Conservation (phyloP, 2,888 invertebrate genomes). For the Herminia tarsipennalis region DNA sequence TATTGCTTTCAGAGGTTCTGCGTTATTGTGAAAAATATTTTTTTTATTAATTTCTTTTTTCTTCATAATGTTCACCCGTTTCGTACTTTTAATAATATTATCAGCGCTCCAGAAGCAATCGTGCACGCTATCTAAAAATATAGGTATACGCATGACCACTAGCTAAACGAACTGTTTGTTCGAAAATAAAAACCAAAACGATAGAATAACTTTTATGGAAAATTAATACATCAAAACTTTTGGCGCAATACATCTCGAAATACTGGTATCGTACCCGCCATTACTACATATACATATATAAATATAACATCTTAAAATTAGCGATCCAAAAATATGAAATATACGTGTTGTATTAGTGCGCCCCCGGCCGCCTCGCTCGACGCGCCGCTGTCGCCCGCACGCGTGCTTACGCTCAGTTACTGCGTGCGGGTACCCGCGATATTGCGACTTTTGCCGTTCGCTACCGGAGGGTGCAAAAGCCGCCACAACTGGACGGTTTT, state of each 20-base stretch:
- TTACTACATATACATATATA: constrained; percentile 85
- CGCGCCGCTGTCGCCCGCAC: constrained; percentile 36
- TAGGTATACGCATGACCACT: constrained; percentile 79
- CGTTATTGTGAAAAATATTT: constrained; percentile 76
- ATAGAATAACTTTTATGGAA: constrained; percentile 78
- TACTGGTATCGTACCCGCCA: constrained; percentile 82
- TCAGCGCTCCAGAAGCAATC: constrained; percentile 76
- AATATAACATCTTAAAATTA: constrained; percentile 86
- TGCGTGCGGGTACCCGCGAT: constrained; percentile 24
- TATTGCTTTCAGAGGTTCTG: constrained; percentile 80
- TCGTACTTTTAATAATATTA: constrained; percentile 50
- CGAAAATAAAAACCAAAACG: constrained; percentile 57
- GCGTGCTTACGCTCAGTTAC: too few species aligned
- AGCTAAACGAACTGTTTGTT: constrained; percentile 81
- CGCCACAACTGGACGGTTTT: constrained; percentile 84
- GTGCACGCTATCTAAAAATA: constrained; percentile 83
- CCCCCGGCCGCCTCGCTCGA: constrained; percentile 72
- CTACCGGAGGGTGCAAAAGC: constrained; percentile 79
- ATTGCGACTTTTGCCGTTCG: constrained; percentile 68
- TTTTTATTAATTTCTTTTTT: constrained; percentile 48
- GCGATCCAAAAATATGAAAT: constrained; percentile 86
- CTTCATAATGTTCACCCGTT: constrained; percentile 46
- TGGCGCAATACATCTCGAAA: constrained; percentile 84
- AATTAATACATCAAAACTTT: constrained; percentile 85
- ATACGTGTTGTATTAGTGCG: constrained; percentile 82